Percentiles rank a stretch among this genome's conserved stretches.
Conservation (phyloP, 2,113 vertebrate genomes). For the Megaceryle maxima region DNA sequence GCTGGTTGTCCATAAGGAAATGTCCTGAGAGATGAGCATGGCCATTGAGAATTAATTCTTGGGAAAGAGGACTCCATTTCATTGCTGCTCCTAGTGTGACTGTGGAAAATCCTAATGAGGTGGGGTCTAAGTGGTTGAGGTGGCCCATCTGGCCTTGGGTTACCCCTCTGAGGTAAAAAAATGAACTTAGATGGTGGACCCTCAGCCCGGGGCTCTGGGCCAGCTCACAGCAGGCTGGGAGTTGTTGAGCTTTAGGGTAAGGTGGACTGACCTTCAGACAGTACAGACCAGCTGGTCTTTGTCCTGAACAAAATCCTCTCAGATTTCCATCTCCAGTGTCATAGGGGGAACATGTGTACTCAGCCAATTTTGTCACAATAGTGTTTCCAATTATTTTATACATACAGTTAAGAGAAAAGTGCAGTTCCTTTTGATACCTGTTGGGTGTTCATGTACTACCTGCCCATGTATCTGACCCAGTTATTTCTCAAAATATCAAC, state of each 20-base stretch:
- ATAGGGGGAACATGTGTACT: neutral
- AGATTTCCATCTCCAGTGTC: neutral
- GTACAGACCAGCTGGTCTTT: neutral
- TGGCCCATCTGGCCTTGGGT: neutral
- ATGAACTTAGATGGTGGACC: neutral
- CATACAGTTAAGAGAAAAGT: neutral
- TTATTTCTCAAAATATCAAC: neutral
- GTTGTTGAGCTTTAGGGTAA: neutral
- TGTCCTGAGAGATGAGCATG: neutral
- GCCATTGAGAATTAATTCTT: too few relatives aligned
- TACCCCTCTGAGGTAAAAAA: neutral
- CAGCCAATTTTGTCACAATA: neutral
- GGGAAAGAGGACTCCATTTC: neutral
- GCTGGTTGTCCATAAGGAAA: neutral
- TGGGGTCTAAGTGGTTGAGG: neutral
- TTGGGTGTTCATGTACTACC: neutral
- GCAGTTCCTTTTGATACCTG: neutral
- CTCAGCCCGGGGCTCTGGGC: neutral
- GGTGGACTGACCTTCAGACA: neutral
- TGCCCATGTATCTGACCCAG: neutral
- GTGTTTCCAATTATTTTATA: neutral
- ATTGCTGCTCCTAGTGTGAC: rapidly evolving
- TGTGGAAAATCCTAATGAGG: neutral
- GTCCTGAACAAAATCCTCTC: neutral
- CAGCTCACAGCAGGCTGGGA: neutral